phyloP scores from a whole-genome alignment of 2,797 vertebrate species.

The Megalops cyprinoides region DNA sequence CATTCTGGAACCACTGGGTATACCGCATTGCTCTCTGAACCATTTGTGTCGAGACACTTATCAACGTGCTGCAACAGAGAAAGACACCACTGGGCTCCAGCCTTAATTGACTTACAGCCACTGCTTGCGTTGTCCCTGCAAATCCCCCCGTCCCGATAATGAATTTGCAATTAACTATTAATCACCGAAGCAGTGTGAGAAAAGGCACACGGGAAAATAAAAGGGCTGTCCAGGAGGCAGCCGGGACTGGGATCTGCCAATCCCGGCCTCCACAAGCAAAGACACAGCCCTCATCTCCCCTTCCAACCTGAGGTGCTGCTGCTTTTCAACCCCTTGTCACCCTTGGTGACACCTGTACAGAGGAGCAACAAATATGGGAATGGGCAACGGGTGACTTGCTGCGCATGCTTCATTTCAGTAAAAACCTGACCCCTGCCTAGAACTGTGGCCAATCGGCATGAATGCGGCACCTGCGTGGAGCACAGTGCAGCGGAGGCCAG shows the following conservation, averaged over 20 bases:
- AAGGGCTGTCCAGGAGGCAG: too few species aligned
- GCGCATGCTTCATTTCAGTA: not conserved
- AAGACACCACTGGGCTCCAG: conserved; percentile 34
- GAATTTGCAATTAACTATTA: conserved; percentile 41
- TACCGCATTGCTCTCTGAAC: not conserved
- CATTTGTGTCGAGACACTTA: conserved; percentile 30
- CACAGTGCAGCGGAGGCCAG: too few species aligned
- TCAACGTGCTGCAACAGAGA: not conserved
- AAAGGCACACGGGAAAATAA: conserved; percentile 20
- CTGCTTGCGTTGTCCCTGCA: conserved; percentile 38
- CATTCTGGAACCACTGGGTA: too few species aligned
- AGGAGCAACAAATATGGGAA: not conserved
- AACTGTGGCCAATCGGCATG: not conserved
- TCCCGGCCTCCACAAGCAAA: not conserved
- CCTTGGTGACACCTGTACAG: not conserved
- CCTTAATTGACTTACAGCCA: conserved; percentile 52
- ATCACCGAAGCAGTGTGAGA: conserved; percentile 5
- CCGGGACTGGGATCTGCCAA: not conserved
- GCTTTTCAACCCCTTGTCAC: not conserved
- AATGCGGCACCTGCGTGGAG: not conserved
- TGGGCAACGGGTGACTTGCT: too few species aligned
- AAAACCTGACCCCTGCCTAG: not conserved
- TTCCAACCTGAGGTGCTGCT: not conserved
- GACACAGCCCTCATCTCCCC: not conserved
- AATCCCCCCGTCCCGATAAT: conserved; percentile 45